These are phyloP conservation scores for Unio delphinus DNA, from an alignment of 2,888 invertebrate species.

Conservation along the genomic window DNA sequence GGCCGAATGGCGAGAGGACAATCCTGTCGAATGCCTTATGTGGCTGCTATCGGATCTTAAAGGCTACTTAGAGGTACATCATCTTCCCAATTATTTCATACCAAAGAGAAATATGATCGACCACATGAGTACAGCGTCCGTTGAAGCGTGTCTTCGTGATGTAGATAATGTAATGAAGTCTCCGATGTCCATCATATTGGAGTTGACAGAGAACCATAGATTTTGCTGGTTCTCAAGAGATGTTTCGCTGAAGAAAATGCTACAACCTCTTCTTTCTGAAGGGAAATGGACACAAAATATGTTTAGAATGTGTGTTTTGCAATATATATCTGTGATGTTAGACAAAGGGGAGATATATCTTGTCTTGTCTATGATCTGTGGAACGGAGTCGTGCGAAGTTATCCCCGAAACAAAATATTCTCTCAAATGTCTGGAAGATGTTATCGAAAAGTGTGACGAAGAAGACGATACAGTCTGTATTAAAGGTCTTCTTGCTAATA, in stretches of 20 bases:
- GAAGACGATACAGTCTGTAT: not conserved
- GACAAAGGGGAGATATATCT: too few relatives aligned
- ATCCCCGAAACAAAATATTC: too few relatives aligned
- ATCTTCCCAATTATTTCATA: slow-evolving; percentile 9
- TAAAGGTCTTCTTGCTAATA: slow-evolving; percentile 6
- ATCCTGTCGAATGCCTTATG: slow-evolving; percentile 2
- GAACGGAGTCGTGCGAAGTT: too few relatives aligned
- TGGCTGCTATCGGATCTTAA: slow-evolving; percentile 3
- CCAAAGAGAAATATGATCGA: slow-evolving; percentile 8
- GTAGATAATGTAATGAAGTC: not conserved
- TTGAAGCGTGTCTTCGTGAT: too few relatives aligned
- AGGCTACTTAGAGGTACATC: not conserved
- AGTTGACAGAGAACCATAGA: not conserved
- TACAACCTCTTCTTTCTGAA: too few relatives aligned
- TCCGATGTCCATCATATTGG: not conserved
- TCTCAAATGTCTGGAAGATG: too few relatives aligned
- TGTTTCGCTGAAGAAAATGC: not conserved
- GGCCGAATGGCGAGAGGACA: slow-evolving; percentile 1
- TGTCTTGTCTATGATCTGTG: too few relatives aligned
- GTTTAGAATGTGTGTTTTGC: too few relatives aligned
- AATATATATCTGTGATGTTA: too few relatives aligned
- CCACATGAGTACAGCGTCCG: not conserved
- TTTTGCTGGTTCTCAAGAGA: slow-evolving; percentile 11
- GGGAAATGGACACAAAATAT: too few relatives aligned
- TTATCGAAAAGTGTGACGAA: not conserved